A percentile compares a stretch with the other conserved stretches of the same genome.
Evolutionary conservation across 37 sponge, comb jelly and placozoan species (phyloP).

Genomic region (Lycopodina hypogea): DNA sequence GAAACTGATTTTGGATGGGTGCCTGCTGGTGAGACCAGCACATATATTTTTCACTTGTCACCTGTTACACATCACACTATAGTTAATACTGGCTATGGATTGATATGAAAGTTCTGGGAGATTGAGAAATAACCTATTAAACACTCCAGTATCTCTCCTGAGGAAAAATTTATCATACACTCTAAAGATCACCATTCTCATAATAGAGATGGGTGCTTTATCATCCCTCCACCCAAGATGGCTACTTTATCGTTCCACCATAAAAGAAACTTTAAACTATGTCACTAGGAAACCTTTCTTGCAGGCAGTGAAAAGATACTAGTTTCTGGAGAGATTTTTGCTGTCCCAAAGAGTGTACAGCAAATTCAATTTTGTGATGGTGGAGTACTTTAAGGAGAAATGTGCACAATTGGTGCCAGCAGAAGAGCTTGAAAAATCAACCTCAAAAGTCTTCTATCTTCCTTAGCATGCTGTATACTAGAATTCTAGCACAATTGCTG

Average conservation of each 20-base stretch:
- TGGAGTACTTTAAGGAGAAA: slow-evolving; percentile 12
- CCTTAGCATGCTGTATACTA: slow-evolving; percentile 40
- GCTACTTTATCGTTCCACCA: not conserved
- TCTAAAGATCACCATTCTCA: slow-evolving; percentile 9
- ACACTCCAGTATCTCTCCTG: slow-evolving; percentile 1
- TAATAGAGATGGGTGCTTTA: slow-evolving; percentile 21
- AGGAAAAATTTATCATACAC: slow-evolving; percentile 14
- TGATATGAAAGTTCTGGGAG: slow-evolving; percentile 45
- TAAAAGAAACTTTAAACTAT: not conserved
- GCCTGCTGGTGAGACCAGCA: slow-evolving; percentile 13
- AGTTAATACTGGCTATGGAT: no score
- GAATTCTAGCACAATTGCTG: slow-evolving; percentile 23
- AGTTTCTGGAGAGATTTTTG: slow-evolving; percentile 22
- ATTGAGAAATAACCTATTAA: slow-evolving; percentile 17
- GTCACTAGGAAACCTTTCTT: slow-evolving; percentile 14
- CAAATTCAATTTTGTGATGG: slow-evolving; percentile 18
- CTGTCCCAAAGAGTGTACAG: slow-evolving; percentile 3
- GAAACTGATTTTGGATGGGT: slow-evolving; percentile 48
- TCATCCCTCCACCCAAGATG: slow-evolving; percentile 8
- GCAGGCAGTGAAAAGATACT: slow-evolving; percentile 20
- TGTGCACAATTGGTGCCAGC: slow-evolving; percentile 23
- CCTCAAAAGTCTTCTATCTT: slow-evolving; percentile 18
- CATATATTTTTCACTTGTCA: not conserved
- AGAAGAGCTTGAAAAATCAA: slow-evolving; percentile 20
- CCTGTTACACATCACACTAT: slow-evolving; percentile 14